Conservation (phyloP, 2,113 vertebrate genomes). For the Chamaetylas fuelleborni region DNA sequence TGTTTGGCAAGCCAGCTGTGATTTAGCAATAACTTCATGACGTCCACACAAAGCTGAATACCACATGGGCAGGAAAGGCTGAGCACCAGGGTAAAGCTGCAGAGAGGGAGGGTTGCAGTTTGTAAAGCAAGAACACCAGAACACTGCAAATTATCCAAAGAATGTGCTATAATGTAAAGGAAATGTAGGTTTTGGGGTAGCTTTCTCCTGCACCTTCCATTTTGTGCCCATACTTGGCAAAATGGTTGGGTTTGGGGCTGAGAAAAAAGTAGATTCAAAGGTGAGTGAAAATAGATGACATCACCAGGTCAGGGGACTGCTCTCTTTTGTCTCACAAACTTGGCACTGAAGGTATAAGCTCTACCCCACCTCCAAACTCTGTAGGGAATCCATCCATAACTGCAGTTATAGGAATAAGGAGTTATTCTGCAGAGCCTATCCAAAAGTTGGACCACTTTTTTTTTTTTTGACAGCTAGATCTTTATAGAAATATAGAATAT, state of each 20-base stretch:
- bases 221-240: neutral
- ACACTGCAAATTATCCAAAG: neutral
- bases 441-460: neutral
- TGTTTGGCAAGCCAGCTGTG: constrained; percentile 28
- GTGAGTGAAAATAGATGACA: constrained; percentile 23
- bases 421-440: neutral
- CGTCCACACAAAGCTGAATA: neutral
- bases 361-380: neutral
- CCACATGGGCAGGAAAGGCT: neutral
- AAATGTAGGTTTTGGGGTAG: neutral
- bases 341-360: neutral
- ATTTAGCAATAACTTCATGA: constrained; percentile 49
- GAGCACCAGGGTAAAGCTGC: neutral
- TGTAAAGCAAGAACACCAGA: neutral
- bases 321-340: neutral
- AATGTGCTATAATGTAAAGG: neutral
- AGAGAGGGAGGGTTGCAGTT: neutral
- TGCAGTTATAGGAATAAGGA: neutral
- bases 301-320: neutral
- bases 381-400: neutral
- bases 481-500: neutral
- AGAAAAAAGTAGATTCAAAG: neutral
- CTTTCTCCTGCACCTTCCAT: fast-evolving
- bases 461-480: neutral
- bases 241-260: neutral